Conservation (phyloP, 2,888 invertebrate genomes). For the Rosalia funebris region DNA sequence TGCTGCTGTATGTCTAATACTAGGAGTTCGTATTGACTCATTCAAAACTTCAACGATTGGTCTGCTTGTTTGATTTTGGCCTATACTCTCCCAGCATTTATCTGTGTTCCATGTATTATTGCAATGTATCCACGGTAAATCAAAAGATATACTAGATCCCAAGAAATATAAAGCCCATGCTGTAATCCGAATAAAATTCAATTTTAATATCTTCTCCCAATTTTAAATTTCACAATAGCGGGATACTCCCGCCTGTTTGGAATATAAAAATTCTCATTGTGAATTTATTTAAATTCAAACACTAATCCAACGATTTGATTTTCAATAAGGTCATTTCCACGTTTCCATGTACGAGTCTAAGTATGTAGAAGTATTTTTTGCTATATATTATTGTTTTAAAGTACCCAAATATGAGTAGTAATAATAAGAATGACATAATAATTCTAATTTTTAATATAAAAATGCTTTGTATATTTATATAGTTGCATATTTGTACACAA, state of each 20-base stretch:
- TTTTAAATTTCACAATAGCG: constrained; percentile 11
- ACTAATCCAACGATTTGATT: background rate
- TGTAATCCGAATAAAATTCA: constrained; percentile 44
- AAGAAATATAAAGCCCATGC: constrained; percentile 84
- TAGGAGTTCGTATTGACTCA: constrained; percentile 55
- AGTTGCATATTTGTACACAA: background rate
- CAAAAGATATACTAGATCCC: constrained; percentile 73
- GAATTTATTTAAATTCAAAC: background rate
- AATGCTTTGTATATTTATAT: background rate
- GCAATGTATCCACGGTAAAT: constrained; percentile 84
- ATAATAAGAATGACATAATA: too few species aligned
- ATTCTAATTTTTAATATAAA: too few species aligned
- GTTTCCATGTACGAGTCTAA: too few species aligned
- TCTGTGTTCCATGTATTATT: constrained; percentile 85
- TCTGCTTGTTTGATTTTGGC: constrained; percentile 48
- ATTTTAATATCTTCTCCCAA: background rate
- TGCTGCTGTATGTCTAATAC: constrained; percentile 75
- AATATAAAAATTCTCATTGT: background rate
- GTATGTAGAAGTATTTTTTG: too few species aligned
- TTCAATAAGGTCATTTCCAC: too few species aligned
- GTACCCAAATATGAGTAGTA: too few species aligned
- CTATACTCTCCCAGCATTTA: constrained; percentile 71
- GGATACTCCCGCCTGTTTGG: too few species aligned
- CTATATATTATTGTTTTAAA: too few species aligned
- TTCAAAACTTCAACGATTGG: constrained; percentile 57